Conservation (phyloP, 2,888 invertebrate species). For the Nemotelus pantherinus region DNA sequence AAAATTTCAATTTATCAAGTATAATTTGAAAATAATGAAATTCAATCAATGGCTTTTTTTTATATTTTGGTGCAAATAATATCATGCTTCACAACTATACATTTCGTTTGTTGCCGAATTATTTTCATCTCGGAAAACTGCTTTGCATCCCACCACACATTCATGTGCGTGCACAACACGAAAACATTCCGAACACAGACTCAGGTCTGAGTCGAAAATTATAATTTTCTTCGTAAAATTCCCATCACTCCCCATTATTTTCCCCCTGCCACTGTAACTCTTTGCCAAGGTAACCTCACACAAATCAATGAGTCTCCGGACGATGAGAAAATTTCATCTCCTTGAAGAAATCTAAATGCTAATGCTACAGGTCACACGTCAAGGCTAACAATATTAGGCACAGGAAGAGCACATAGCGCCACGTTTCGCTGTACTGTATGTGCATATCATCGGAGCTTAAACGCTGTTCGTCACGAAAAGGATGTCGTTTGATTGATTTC, state of each 20-base stretch:
- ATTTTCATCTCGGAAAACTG: no score
- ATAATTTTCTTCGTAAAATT: background rate
- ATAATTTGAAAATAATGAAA: no score
- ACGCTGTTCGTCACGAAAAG: background rate
- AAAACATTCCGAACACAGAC: no score
- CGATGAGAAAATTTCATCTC: slow-evolving; percentile 3
- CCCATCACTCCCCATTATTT: background rate
- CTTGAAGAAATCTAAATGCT: slow-evolving; percentile 20
- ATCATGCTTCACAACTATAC: no score
- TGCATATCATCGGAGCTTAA: background rate
- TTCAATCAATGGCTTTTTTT: no score
- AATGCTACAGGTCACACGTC: slow-evolving; percentile 17
- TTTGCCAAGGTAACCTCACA: no score
- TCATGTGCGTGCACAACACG: no score
- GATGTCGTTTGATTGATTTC: slow-evolving; percentile 9
- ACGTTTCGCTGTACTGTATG: background rate
- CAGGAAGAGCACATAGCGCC: background rate
- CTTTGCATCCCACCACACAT: no score
- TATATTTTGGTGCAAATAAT: no score
- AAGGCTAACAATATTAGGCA: slow-evolving; percentile 23
- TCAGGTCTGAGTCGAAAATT: background rate
- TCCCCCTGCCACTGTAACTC: background rate
- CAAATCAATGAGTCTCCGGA: no score
- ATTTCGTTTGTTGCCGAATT: no score
- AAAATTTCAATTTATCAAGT: no score